Base-by-base conservation (phyloP, 2,888 invertebrate genomes). In the Bombylius discolor region DNA sequence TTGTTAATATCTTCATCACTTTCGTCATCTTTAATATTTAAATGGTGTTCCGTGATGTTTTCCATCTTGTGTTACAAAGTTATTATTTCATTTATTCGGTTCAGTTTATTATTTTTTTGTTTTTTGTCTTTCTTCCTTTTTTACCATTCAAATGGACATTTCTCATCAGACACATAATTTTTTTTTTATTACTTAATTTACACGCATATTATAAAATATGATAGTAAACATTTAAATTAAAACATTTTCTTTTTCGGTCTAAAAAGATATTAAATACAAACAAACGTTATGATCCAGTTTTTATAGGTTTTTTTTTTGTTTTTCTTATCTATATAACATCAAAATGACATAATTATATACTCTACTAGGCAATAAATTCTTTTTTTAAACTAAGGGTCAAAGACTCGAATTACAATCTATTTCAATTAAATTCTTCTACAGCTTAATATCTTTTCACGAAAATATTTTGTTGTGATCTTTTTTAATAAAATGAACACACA, bases 281-380 rank as follows among this genome's bases (percentile, higher is more conserved):
- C 23, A 23, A 36, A 36, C 34, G 3, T 36, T 8, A 36, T 7
- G 8, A 7, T 36, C 34, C 34, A 36, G 34, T 36, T 36, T 36
- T 36, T 36, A 36, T 36, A 7, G 5, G 5, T 34, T 36, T 3
- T 36, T 1, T 36, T 36, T 36, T 36, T 36, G 8, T 36, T 36
- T 36, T 8, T 54, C 33, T 31, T 49, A 49, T 48, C 46, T 54
- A 46, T 13, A 7, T 1, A 44, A 32, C 50, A 39, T 42, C 36
- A 36, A 51, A 55, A 55, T 55, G 55, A 55, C 55, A 55, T 55
- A 55, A 55, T 55, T 55, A 55, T 44, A 46, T 31, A n/a, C 23
- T 46, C 47, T 46, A 31, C 47, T 23, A 23, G 36, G 50, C 36
- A 50, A 55, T 55, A 55, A 55, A 55, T 55, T 49, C 45, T 44